Conservation (phyloP, 1,140 invertebrate genomes). For the Pseudomyrmex pallidus region DNA sequence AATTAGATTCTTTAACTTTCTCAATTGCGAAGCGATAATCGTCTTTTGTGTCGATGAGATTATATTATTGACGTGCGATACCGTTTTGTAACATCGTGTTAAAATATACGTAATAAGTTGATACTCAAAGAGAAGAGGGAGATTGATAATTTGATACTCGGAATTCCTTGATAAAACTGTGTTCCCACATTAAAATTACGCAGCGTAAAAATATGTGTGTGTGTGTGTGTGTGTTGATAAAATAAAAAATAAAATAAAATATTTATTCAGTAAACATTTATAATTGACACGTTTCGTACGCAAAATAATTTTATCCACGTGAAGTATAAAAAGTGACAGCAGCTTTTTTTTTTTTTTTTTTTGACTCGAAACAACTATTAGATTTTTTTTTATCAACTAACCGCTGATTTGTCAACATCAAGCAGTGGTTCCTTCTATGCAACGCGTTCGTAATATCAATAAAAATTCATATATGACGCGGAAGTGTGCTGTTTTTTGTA, state of each 20-base stretch:
- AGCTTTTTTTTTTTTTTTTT: too few species aligned
- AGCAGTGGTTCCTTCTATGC: too few species aligned
- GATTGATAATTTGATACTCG: constrained; percentile 1
- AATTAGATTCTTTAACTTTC: constrained; percentile 32
- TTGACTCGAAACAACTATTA: too few species aligned
- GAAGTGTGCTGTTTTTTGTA: too few species aligned
- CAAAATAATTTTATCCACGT: too few species aligned
- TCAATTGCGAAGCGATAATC: not conserved
- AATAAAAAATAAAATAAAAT: constrained; percentile 12
- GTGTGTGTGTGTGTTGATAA: not conserved
- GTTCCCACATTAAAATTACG: not conserved
- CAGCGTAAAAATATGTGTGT: not conserved
- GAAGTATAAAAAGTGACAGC: too few species aligned
- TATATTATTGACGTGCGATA: not conserved
- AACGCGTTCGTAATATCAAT: too few species aligned
- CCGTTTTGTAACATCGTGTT: too few species aligned
- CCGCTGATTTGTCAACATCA: too few species aligned
- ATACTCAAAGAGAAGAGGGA: not conserved
- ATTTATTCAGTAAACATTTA: not conserved
- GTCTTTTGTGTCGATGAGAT: not conserved
- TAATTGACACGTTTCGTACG: too few species aligned
- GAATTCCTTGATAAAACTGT: not conserved
- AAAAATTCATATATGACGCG: too few species aligned
- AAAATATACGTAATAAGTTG: not conserved
- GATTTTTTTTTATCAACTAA: too few species aligned